These are phyloP conservation scores for Myrmecobius fasciatus DNA, from an alignment of 2,113 vertebrate genomes.

Conservation along the genomic window DNA sequence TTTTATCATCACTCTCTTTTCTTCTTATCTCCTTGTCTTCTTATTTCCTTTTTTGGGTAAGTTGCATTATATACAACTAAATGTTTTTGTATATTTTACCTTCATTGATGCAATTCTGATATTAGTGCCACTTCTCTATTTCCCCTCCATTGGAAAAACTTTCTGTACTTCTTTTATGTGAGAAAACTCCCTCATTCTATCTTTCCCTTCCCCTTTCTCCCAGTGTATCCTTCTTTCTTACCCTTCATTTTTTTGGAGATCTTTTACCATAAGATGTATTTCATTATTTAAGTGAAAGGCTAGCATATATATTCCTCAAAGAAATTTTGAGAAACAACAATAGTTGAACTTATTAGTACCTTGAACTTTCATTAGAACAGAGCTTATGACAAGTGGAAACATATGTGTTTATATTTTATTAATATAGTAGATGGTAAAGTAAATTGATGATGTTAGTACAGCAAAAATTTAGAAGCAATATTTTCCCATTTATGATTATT, in stretches of 20 bases:
- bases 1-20: rapidly evolving
- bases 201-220: neutral
- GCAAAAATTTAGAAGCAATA: neutral
- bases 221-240: neutral
- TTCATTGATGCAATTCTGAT: neutral
- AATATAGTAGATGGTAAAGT: neutral
- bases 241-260: neutral
- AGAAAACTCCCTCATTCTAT: neutral
- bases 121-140: neutral
- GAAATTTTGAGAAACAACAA: neutral
- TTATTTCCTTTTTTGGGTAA: no score
- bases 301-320: neutral
- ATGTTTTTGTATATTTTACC: neutral
- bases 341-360: neutral
- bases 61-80: neutral
- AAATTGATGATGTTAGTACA: neutral
- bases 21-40: neutral
- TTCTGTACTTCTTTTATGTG: neutral
- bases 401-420: neutral
- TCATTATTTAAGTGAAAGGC: neutral
- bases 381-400: neutral
- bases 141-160: neutral
- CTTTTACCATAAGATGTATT: neutral
- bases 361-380: neutral
- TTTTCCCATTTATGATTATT: neutral